Percentiles rank a stretch among this genome's conserved stretches.
phyloP scores from a whole-genome alignment of 2,888 invertebrate species.

The Tubiluchus corallicola region DNA sequence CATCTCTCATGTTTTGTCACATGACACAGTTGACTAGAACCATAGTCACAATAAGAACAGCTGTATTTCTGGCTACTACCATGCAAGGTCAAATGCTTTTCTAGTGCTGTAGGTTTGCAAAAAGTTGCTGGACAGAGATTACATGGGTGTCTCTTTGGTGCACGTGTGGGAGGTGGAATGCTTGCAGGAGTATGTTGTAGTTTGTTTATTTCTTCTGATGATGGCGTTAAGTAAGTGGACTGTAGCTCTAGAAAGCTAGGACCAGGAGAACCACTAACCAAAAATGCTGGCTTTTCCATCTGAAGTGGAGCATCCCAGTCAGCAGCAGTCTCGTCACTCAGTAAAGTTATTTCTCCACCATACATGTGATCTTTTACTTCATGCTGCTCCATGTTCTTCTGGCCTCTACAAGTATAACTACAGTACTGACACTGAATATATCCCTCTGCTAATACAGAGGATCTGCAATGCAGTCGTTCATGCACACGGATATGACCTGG shows the following conservation, averaged over 20 bases:
- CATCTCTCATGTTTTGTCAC: not conserved
- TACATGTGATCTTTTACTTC: not conserved
- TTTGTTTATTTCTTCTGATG: too few species aligned
- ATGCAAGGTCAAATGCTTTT: not conserved
- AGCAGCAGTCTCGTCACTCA: not conserved
- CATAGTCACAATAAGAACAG: constrained; percentile 1
- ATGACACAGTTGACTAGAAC: not conserved
- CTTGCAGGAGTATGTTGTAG: too few species aligned
- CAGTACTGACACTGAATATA: not conserved
- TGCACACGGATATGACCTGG: constrained; percentile 1
- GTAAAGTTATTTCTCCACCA: not conserved
- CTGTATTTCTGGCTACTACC: not conserved
- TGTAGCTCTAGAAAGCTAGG: not conserved
- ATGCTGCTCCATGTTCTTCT: not conserved
- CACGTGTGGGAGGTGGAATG: too few species aligned
- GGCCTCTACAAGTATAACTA: not conserved
- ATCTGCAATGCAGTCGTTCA: not conserved
- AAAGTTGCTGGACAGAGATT: not conserved
- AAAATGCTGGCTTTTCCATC: not conserved
- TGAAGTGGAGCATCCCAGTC: not conserved
- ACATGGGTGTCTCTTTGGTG: not conserved
- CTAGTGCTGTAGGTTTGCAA: not conserved
- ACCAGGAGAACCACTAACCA: not conserved
- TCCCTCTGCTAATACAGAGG: not conserved
- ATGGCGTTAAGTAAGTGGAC: not conserved